Percentiles rank a stretch among this genome's conserved stretches.
These are phyloP conservation scores for Pseudococcus longispinus DNA, from an alignment of 2,888 invertebrate species.

Conservation along the genomic window DNA sequence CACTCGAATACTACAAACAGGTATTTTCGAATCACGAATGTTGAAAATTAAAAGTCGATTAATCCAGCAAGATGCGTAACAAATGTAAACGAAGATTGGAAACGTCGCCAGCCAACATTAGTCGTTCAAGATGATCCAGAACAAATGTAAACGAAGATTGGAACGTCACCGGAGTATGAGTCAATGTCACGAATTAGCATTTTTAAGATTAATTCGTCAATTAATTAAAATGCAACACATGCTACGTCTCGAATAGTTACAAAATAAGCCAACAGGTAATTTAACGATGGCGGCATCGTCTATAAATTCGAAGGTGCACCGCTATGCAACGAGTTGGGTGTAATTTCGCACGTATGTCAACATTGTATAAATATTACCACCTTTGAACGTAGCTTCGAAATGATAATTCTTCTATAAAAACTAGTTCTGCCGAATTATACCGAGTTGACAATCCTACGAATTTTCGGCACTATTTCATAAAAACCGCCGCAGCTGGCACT, in stretches of 20 bases:
- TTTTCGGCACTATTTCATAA: slow-evolving; percentile 17
- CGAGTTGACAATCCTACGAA: slow-evolving; percentile 39
- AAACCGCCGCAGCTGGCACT: neutral
- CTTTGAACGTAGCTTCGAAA: neutral
- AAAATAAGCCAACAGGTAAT: neutral
- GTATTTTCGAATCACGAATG: neutral
- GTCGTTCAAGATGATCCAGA: neutral
- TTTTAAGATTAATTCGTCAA: neutral
- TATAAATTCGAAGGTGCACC: neutral
- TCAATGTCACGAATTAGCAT: slow-evolving; percentile 37
- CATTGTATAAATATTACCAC: neutral
- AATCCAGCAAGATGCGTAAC: neutral
- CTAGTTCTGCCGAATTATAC: neutral
- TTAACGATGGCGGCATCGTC: neutral
- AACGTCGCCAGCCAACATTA: neutral
- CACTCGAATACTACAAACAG: neutral
- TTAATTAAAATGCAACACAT: neutral
- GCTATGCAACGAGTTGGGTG: neutral
- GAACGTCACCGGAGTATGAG: neutral
- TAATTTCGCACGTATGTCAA: slow-evolving; percentile 19
- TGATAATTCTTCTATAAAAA: neutral
- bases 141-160: neutral
- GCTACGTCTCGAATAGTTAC: too few species aligned
- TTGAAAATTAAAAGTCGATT: neutral
- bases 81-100: neutral